Evolutionary conservation across 2,888 invertebrate species (phyloP), one percentile per base, ranked within the genome.

Genomic region (Lasioglossum calceatum): DNA sequence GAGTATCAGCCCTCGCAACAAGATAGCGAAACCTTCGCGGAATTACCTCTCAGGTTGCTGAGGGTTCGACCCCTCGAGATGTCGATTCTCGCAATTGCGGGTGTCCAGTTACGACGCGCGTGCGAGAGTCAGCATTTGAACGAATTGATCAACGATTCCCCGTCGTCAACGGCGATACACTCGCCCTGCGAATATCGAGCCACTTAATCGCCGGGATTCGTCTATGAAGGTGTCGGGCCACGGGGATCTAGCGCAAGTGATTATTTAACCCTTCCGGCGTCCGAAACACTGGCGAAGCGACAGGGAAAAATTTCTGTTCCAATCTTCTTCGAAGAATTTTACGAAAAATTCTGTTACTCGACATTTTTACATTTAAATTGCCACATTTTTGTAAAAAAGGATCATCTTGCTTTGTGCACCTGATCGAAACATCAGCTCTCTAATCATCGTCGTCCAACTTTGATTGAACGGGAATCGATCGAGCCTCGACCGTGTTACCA

Each of bases 1-100:
- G 61, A 83, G 74, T 82, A 75, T 79, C 75, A 27, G 71, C 36
- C 50, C 50, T 58, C 16, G 91, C 89, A 92, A 92, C 87, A 84
- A 89, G 90, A 92, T 91, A 91, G 90, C 89, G 89, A 92, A 92
- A 91, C 91, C 90, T 91, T 91, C 87, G 87, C 61, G 84, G 89
- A 88, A 90, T 91, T 87, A 87, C 84, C 83, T 84, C 90, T 93
- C 88, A 82, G 84, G 88, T 92, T 92, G 88, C 82, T 88, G 81
- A 86, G 89, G 90, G 88, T 86, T 91, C 87, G 90, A 90, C 87
- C 89, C 91, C 87, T 89, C 86, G 87, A 79, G 72, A 80, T 79
- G 87, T 90, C 90, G 88, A 90, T 91, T 89, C 86, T 84, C 73
- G 77, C 81, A 72, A 77, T 82, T 67, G 70, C 87, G 78, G 89